These are phyloP conservation scores for Drosophila diplacantha DNA, from an alignment of 2,888 invertebrate genomes.

Conservation along the genomic window DNA sequence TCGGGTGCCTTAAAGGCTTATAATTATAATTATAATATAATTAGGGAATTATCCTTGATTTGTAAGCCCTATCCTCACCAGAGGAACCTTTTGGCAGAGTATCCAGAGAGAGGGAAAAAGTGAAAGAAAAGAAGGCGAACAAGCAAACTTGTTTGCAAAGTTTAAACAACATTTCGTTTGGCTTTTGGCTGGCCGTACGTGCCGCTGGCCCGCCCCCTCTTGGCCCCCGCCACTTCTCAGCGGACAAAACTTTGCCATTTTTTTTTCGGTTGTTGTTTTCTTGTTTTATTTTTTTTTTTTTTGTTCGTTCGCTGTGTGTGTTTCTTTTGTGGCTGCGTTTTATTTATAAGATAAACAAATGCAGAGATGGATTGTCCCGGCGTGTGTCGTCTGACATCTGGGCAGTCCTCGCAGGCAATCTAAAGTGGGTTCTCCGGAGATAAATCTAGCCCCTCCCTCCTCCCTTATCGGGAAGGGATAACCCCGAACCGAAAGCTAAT, in stretches of 20 bases:
- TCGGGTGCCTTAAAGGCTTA: too few relatives aligned
- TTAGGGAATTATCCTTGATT: too few relatives aligned
- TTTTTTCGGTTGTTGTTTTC: constrained; percentile 18
- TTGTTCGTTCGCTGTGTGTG: constrained; percentile 17
- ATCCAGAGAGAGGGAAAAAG: constrained; percentile 41
- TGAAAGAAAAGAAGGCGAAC: constrained; percentile 43
- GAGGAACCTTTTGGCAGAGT: constrained; percentile 22
- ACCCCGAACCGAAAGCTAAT: constrained; percentile 23
- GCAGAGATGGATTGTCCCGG: constrained; percentile 68
- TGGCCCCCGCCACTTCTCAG: constrained; percentile 4
- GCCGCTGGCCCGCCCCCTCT: constrained; percentile 24
- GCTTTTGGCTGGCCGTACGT: constrained; percentile 54
- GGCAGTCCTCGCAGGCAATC: constrained; percentile 49
- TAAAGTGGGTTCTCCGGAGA: constrained; percentile 57
- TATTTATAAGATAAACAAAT: constrained; percentile 69
- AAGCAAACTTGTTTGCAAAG: constrained; percentile 71
- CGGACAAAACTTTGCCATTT: constrained; percentile 41
- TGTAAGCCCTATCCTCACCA: background rate
- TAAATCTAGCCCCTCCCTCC: constrained; percentile 48
- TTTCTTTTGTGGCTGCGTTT: constrained; percentile 50
- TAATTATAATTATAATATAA: too few relatives aligned
- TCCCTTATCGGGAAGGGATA: constrained; percentile 1
- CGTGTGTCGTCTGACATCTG: constrained; percentile 68
- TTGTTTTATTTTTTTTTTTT: constrained; percentile 13
- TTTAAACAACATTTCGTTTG: constrained; percentile 70